A percentile compares a stretch with the other conserved stretches of the same genome.
Conservation (phyloP, 2,797 vertebrate species). For the Enoplosus armatus region DNA sequence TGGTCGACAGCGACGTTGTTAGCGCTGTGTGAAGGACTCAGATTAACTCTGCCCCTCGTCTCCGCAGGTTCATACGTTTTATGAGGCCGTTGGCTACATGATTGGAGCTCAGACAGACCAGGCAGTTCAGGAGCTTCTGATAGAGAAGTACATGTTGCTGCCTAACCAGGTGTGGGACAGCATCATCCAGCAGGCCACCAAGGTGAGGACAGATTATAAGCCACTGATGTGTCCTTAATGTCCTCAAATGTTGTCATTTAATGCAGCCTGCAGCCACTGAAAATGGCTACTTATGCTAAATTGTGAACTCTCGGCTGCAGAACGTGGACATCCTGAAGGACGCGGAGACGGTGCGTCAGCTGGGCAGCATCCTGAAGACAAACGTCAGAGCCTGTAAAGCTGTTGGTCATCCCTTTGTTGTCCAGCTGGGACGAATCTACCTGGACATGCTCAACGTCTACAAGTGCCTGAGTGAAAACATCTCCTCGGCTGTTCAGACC, state of each 20-base stretch:
- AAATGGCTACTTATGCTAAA: background rate
- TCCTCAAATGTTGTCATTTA: background rate
- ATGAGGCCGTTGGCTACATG: conserved; percentile 98
- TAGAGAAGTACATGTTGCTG: conserved; percentile 97
- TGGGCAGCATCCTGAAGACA: conserved; percentile 97
- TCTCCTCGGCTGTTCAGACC: conserved; percentile 96
- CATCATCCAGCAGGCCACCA: conserved; percentile 98
- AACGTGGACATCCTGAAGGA: conserved; percentile 98
- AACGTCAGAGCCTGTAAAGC: conserved; percentile 96
- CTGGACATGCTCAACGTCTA: conserved; percentile 99
- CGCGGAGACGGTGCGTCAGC: conserved; percentile 96
- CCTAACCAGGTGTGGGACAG: conserved; percentile 99
- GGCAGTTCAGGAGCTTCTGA: conserved; percentile 94
- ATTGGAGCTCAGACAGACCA: conserved; percentile 97
- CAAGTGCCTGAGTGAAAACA: conserved; percentile 99
- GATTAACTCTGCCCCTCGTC: background rate
- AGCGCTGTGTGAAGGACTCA: background rate
- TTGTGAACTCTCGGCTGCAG: conserved; percentile 69
- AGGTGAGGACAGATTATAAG: conserved; percentile 83
- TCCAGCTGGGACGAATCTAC: conserved; percentile 96
- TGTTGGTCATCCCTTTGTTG: conserved; percentile 96
- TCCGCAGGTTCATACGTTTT: conserved; percentile 94
- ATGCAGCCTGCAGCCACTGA: background rate
- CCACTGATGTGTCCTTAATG: fast-evolving
- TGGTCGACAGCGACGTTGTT: too few species aligned